Percentiles rank a stretch among this genome's conserved stretches.
These are phyloP conservation scores for Stomatorhinus ivindoensis DNA, from an alignment of 2,113 vertebrate species.

Conservation along the genomic window DNA sequence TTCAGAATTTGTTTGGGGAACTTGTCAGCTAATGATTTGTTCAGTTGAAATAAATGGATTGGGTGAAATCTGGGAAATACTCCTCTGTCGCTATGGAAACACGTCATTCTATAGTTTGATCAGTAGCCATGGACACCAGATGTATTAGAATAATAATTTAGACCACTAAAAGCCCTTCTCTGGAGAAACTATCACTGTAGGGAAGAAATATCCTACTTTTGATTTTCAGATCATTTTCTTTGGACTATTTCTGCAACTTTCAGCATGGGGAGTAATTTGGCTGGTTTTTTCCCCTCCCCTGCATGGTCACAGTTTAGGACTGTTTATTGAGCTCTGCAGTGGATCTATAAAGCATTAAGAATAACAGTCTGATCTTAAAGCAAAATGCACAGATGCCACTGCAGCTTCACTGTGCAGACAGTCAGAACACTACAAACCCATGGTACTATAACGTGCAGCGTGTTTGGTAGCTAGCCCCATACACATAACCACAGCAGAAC, in stretches of 20 bases:
- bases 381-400: not conserved
- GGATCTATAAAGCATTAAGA: not conserved
- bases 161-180: not conserved
- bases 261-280: not conserved
- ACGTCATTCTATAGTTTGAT: conserved; percentile 23
- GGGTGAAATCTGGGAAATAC: conserved; percentile 19
- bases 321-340: not conserved
- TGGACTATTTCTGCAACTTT: not conserved
- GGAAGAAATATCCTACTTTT: not conserved
- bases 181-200: not conserved
- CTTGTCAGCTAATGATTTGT: conserved; percentile 8
- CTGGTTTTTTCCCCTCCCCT: not conserved
- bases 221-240: not conserved
- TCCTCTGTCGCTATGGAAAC: conserved; percentile 40
- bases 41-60: conserved; percentile 16
- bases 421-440: not conserved
- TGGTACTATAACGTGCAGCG: not conserved
- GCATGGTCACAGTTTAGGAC: not conserved
- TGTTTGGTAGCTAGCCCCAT: not conserved
- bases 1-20: conserved; percentile 1
- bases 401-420: not conserved
- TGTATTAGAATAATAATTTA: conserved; percentile 16
- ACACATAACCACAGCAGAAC: not conserved
- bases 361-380: not conserved
- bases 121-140: conserved; percentile 40